Base-by-base conservation (phyloP, 2,797 vertebrate species). In the Mus minutoides region DNA sequence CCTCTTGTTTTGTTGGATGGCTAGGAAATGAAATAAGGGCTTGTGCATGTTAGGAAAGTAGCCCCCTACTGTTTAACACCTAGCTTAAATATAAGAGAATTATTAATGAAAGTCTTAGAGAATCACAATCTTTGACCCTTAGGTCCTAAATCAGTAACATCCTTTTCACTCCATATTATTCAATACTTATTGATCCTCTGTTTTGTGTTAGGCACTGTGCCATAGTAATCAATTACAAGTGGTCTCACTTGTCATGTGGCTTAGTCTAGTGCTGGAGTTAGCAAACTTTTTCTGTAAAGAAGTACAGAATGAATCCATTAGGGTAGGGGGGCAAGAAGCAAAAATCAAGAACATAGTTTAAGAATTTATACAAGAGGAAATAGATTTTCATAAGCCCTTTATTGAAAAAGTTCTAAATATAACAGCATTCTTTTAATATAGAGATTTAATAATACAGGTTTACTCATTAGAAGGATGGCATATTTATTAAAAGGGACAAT, bases 291-390 rank as follows among this genome's bases (percentile, higher is more conserved):
- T 73, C 60, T 79, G 26, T 79, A 85, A 94, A 52, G 34, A 52
- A 69, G 21, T n/a, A 69, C 31, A 69, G 46, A 67, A 62, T 46
- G 60, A 67, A 49, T 85, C 37, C 40, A 16, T 83, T 62, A 46
- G 40, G 43, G 22, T 46, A 12, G 26, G 8, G 37, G 26, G 29
- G 58, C 43, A 89, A 82, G 52, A 95, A 77, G 31, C 46, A 96
- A 96, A 96, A 92, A 71, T 89, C 78, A 86, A 89, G 40, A 91
- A 75, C 49, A 89, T 62, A 54, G n/a, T 54, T 10, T 85, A 93
- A 40, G 62, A 93, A 82, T 54, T 80, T 80, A 56, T 58, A 21
- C 78, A 80, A 79, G 34, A 89, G 16, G 86, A 83, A 92, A 90
- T 62, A 93, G 43, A 64, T 83, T 83, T 96, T 16, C 13, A 54